Conservation (phyloP, 2,888 invertebrate genomes). For the Eugnorisma glareosa region DNA sequence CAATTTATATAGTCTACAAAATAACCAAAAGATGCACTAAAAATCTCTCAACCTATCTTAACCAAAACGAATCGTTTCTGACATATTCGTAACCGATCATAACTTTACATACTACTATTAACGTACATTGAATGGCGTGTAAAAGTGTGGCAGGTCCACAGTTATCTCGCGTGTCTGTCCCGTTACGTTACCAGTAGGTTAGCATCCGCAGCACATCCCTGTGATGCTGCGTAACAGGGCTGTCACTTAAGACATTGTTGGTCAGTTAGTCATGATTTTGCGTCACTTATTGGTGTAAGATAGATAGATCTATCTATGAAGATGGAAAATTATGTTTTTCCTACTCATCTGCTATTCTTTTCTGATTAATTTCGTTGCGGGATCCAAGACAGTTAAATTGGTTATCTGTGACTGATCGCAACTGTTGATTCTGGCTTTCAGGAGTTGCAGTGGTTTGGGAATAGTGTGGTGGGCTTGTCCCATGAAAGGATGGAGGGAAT, state of each 20-base stretch:
- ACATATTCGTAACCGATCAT: background rate
- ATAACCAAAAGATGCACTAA: background rate
- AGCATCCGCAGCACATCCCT: slow-evolving; percentile 87
- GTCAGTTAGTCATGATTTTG: slow-evolving; percentile 22
- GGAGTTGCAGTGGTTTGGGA: too few species aligned
- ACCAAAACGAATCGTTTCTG: background rate
- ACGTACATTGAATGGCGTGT: background rate
- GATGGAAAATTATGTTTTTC: background rate
- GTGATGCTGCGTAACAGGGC: slow-evolving; percentile 80
- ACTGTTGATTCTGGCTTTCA: too few species aligned
- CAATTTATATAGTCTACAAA: background rate
- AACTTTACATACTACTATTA: background rate
- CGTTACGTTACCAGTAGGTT: slow-evolving; percentile 87
- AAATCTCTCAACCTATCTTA: background rate
- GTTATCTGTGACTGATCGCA: too few species aligned
- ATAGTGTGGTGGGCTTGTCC: too few species aligned
- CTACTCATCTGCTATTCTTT: background rate
- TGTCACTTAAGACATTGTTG: slow-evolving; percentile 56
- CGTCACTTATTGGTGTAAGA: background rate
- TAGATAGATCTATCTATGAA: too few species aligned
- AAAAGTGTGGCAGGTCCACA: slow-evolving; percentile 71
- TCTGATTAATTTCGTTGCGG: background rate
- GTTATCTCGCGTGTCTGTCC: slow-evolving; percentile 73
- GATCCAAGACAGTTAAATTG: too few species aligned
- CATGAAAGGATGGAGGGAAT: too few species aligned